phyloP scores from a whole-genome alignment of 2,797 vertebrate genomes.

The Lutjanus argentimaculatus region DNA sequence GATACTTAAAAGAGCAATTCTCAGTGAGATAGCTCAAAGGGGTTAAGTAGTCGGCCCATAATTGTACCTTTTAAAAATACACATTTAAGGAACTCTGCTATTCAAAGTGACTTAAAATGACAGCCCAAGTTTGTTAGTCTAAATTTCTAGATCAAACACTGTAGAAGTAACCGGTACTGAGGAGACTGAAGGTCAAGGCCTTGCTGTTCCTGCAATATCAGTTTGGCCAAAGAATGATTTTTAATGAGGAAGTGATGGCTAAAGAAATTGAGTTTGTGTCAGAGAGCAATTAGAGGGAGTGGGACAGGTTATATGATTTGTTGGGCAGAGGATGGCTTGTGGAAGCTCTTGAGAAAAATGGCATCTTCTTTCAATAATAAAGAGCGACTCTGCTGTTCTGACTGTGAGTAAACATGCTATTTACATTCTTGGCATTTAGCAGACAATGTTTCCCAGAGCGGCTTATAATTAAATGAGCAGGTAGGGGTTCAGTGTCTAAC shows the following conservation, averaged over 20 bases:
- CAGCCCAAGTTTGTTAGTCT: not conserved
- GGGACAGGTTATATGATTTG: slow-evolving; percentile 9
- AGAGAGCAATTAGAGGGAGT: not conserved
- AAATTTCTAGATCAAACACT: slow-evolving; percentile 7
- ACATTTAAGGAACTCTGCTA: not conserved
- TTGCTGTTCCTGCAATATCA: slow-evolving; percentile 8
- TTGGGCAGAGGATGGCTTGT: slow-evolving; percentile 21
- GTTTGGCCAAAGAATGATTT: slow-evolving; percentile 5
- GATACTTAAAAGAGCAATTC: slow-evolving; percentile 56
- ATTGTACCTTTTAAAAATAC: slow-evolving; percentile 19
- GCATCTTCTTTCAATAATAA: slow-evolving; percentile 16
- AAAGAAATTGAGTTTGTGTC: slow-evolving; percentile 26
- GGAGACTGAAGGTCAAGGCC: slow-evolving; percentile 13
- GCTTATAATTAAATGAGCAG: slow-evolving; percentile 49
- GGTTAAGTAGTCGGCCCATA: slow-evolving; percentile 37
- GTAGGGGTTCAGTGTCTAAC: slow-evolving; percentile 35
- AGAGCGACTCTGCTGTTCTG: slow-evolving; percentile 14
- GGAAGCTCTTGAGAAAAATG: slow-evolving; percentile 10
- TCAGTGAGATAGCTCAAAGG: slow-evolving; percentile 27
- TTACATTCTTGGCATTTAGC: slow-evolving; percentile 64
- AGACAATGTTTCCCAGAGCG: slow-evolving; percentile 42
- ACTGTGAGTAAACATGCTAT: slow-evolving; percentile 52
- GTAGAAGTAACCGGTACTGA: not conserved
- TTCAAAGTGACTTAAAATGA: slow-evolving; percentile 9
- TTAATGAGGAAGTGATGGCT: slow-evolving; percentile 11